phyloP scores from a whole-genome alignment of 2,113 vertebrate genomes.

The Pristiophorus japonicus region DNA sequence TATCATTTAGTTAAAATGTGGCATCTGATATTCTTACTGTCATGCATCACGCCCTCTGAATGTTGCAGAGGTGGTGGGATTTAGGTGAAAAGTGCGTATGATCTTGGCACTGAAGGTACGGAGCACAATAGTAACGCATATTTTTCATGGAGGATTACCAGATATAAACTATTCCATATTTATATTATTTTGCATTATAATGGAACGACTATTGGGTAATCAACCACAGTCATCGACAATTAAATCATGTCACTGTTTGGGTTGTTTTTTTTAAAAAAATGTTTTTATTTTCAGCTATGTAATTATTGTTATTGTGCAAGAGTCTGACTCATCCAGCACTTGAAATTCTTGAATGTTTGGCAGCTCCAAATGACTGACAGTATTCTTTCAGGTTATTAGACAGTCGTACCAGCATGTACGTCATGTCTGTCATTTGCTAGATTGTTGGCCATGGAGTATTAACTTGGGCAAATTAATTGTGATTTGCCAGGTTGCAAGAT shows the following conservation, averaged over 20 bases:
- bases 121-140: background rate
- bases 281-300: background rate
- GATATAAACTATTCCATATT: background rate
- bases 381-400: background rate
- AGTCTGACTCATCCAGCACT: background rate
- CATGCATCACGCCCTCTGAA: background rate
- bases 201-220: background rate
- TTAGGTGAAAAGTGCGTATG: background rate
- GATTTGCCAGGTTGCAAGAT: background rate
- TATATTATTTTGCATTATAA: background rate
- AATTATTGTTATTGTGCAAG: background rate
- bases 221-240: conserved; percentile 6
- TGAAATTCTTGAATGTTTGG: background rate
- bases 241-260: background rate
- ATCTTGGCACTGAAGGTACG: background rate
- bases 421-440: background rate
- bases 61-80: background rate
- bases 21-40: background rate
- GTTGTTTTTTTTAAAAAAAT: background rate
- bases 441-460: background rate
- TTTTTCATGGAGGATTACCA: background rate
- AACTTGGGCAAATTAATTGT: background rate
- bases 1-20: conserved; percentile 15
- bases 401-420: background rate
- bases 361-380: background rate